Evolutionary conservation across 2,888 invertebrate species (phyloP), one percentile per base, ranked within the genome.

Genomic region (Thumatha senex): DNA sequence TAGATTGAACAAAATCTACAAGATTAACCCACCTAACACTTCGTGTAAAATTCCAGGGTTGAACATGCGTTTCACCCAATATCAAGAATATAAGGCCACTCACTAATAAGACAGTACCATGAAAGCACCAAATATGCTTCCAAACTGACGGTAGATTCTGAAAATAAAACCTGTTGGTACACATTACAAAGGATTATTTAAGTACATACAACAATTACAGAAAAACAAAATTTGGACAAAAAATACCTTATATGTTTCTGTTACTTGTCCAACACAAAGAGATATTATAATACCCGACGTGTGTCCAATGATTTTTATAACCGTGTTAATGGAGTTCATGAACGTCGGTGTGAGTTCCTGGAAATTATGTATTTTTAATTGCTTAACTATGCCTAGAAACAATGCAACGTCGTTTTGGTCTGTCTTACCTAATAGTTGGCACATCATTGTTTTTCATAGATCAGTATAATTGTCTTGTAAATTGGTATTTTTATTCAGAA

Each of bases 261-360:
- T 93, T 9, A 93, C 87, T 58, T 92, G 91, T 48, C 95, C 96
- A 15, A 95, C 95, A 52, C 95, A 85, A 56, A 94, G 82, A 0
- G 96, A 94, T n/a, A 95, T 92, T 48, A 96, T 93, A 57, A 96
- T 94, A 10, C 95, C 96, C 0, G 95, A 93, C 0, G 93, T 92
- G 43, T 94, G 93, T 13, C 95, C 96, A 54, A 96, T 82, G 51
- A 95, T 95, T 73, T 95, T 96, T 47, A 95, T 95, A 1, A 96
- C 93, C 7, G 96, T 96, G 61, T 95, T 95, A 9, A 96, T 77
- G 11, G 95, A 94, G 36, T 95, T 96, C 1, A 95, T 95, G 71
- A 93, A 96, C 67, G 94, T 95, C 0, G 96, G 96, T 0, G 96
- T 93, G 49, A 96, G 80, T 79, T 96, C 96, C 88, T 96, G 94